Conservation (phyloP, 1,140 invertebrate genomes). For the Caenorhabditis inopinata region DNA sequence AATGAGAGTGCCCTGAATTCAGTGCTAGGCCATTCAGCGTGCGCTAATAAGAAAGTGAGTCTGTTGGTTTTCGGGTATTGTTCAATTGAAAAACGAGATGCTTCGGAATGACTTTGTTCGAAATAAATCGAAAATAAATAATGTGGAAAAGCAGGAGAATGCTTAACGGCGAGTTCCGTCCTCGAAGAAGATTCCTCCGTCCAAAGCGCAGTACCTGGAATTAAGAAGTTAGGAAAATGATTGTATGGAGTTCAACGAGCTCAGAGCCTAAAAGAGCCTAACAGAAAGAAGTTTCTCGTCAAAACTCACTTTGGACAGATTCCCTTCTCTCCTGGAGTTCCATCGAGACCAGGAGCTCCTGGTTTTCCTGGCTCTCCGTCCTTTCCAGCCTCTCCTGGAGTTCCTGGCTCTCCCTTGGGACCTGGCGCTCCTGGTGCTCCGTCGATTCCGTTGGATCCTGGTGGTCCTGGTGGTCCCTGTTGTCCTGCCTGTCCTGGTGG, state of each 20-base stretch:
- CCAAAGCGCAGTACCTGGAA: conserved; percentile 50
- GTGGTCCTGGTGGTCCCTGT: conserved; percentile 49
- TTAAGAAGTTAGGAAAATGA: not conserved
- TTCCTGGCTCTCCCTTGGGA: conserved; percentile 44
- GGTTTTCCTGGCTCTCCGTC: conserved; percentile 47
- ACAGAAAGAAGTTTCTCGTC: too few relatives aligned
- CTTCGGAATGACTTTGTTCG: not conserved
- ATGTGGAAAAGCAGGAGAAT: not conserved
- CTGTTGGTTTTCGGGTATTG: not conserved
- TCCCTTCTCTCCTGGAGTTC: conserved; percentile 49
- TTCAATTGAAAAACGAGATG: not conserved
- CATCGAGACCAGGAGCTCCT: conserved; percentile 38
- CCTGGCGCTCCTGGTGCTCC: conserved; percentile 45
- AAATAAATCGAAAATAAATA: conserved; percentile 35
- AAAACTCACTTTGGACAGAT: conserved; percentile 49
- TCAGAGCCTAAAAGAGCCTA: too few relatives aligned
- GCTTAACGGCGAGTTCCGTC: conserved; percentile 44
- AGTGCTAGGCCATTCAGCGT: conserved; percentile 48
- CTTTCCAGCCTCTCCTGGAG: conserved; percentile 45
- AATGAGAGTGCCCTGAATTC: conserved; percentile 47
- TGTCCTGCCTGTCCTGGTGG: conserved; percentile 52
- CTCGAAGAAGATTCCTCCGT: conserved; percentile 53
- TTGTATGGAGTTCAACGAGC: too few relatives aligned
- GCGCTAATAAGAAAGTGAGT: conserved; percentile 51
- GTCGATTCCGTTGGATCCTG: conserved; percentile 48